Evolutionary conservation across 2,797 vertebrate genomes (phyloP).

Genomic region (Lates japonicus): DNA sequence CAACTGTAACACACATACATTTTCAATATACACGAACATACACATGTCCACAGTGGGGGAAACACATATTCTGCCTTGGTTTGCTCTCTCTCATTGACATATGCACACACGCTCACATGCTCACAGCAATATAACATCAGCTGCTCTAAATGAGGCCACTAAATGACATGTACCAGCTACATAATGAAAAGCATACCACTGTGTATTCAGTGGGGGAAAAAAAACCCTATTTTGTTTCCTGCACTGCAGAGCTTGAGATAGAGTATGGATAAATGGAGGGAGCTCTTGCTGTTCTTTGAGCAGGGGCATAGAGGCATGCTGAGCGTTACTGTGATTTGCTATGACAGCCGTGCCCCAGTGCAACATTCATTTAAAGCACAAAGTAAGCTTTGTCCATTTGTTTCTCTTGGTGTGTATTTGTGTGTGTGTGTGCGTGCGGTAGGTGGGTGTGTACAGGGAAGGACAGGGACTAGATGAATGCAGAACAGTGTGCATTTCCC

Average conservation of each 20-base stretch:
- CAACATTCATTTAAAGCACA: conserved; percentile 65
- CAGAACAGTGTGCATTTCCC: conserved; percentile 47
- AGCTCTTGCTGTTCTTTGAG: conserved; percentile 53
- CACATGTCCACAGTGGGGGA: neutral
- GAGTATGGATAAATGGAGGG: conserved; percentile 37
- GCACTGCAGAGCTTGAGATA: conserved; percentile 25
- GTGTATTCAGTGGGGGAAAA: conserved; percentile 29
- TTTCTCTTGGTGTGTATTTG: conserved; percentile 31
- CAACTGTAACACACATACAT: conserved; percentile 11
- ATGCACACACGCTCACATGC: conserved; percentile 2
- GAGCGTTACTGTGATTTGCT: conserved; percentile 62
- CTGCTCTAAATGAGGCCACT: conserved; percentile 47
- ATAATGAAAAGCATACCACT: conserved; percentile 48
- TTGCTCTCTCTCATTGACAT: conserved; percentile 14
- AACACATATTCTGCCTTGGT: conserved; percentile 1
- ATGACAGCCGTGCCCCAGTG: conserved; percentile 66
- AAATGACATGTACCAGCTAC: conserved; percentile 40
- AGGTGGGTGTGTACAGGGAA: conserved; percentile 23
- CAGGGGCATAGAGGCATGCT: conserved; percentile 48
- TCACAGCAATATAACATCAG: conserved; percentile 29
- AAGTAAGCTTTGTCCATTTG: conserved; percentile 60
- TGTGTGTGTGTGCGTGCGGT: conserved; percentile 1
- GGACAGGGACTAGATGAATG: conserved; percentile 30
- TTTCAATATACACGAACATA: conserved; percentile 15
- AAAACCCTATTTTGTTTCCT: conserved; percentile 31